These are phyloP conservation scores for Trogon melanurus DNA, from an alignment of 2,113 vertebrate species.

Conservation along the genomic window DNA sequence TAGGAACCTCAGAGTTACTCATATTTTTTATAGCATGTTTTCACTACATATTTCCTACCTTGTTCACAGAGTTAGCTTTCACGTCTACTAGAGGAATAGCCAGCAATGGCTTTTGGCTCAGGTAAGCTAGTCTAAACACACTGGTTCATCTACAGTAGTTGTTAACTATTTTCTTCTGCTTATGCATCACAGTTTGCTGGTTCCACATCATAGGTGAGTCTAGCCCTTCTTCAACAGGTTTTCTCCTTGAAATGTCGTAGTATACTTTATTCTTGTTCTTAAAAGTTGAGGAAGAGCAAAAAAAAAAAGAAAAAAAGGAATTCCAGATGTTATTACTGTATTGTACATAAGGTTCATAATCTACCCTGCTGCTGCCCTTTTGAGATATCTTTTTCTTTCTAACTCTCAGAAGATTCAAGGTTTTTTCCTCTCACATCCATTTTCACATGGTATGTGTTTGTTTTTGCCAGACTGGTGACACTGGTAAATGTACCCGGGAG, in stretches of 20 bases:
- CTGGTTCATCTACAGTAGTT: neutral
- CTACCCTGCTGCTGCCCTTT: neutral
- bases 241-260: neutral
- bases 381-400: neutral
- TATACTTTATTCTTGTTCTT: neutral
- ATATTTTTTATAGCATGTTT: neutral
- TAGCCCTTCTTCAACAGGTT: neutral
- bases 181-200: neutral
- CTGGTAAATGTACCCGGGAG: neutral
- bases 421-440: neutral
- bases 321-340: neutral
- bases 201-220: accelerated
- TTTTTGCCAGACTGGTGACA: neutral
- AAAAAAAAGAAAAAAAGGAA: neutral
- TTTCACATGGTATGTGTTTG: neutral
- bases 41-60: neutral
- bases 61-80: neutral
- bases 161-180: neutral
- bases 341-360: neutral
- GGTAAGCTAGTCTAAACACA: neutral
- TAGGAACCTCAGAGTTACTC: neutral
- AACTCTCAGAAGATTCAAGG: neutral
- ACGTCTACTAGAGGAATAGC: neutral
- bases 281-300: neutral
- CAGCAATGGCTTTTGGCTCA: neutral